Conservation (phyloP, 2,888 invertebrate species). For the Amphipoea lucens region DNA sequence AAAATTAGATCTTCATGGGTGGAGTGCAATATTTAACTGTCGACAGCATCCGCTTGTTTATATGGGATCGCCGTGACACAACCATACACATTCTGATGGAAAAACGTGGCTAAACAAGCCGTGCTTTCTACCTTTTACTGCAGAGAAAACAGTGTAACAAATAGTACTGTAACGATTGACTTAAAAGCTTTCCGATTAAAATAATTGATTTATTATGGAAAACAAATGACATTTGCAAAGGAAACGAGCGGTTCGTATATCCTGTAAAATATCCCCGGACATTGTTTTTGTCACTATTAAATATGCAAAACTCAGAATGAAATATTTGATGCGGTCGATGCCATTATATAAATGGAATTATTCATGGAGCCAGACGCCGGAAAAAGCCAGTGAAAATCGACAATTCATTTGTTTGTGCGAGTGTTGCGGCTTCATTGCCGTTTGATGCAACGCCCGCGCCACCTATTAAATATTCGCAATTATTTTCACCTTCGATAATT, state of each 20-base stretch:
- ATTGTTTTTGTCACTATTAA: conserved; percentile 86
- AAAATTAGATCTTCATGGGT: conserved; percentile 89
- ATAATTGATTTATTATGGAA: conserved; percentile 70
- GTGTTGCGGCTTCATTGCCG: conserved; percentile 81
- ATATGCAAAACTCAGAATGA: conserved; percentile 87
- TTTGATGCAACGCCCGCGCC: conserved; percentile 73
- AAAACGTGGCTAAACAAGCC: conserved; percentile 41
- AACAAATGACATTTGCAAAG: conserved; percentile 67
- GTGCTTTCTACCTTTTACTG: conserved; percentile 44
- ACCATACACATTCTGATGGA: conserved; percentile 74
- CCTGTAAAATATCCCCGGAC: conserved; percentile 76
- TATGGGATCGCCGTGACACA: conserved; percentile 78
- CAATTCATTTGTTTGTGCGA: conserved; percentile 87
- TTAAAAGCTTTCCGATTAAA: conserved; percentile 67
- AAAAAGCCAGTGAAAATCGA: conserved; percentile 86
- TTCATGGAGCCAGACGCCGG: conserved; percentile 85
- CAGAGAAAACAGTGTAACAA: conserved; percentile 31
- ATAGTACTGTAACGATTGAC: conserved; percentile 46
- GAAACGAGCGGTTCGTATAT: conserved; percentile 70
- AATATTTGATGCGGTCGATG: conserved; percentile 88
- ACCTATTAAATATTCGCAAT: conserved; percentile 72
- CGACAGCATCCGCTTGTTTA: conserved; percentile 83
- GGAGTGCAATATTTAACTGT: conserved; percentile 88
- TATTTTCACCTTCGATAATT: conserved; percentile 76
- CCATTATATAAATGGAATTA: conserved; percentile 88